Evolutionary conservation across 1,140 invertebrate genomes (phyloP), one percentile per base, ranked within the genome.

Genomic region (Drosophila suzukii): DNA sequence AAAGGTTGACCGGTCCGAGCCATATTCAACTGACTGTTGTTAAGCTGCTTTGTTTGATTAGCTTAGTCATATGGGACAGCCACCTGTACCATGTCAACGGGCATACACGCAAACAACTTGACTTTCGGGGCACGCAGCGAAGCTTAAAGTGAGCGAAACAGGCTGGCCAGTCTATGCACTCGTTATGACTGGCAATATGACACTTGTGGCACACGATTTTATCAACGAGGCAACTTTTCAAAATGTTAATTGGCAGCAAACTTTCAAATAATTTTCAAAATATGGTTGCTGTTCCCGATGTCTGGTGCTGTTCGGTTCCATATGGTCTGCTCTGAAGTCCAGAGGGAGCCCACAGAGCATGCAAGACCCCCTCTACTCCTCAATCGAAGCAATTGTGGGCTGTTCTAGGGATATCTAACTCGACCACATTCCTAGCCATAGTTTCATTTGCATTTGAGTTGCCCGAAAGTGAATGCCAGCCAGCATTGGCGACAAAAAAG

Each of bases 401-500:
- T 57, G 65, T 70, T 72, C 68, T 71, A 71, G 44, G 34, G 36
- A 49, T 27, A 46, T 41, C 11, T n/a, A 30, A 27, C 24, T 15
- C 27, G 36, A 24, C 46, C 12, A 41, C 46, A 74, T 56, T 74
- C 32, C 71, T 49, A 34, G 8, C 46, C 71, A 32, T 75, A 56
- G 32, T 53, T 27, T 39, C 17, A 70, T 62, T 75, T 63, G 44
- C 44, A 66, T 63, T 63, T 65, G 17, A 58, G 41, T 58, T 70
- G 66, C 51, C 59, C 36, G 43, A 71, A 65, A 73, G 83, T 88
- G 83, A 88, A 89, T 88, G 83, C 78, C 79, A 75, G 57, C 51
- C 55, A 34, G 60, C 50, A 65, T 51, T 51, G 59, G 74, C 83
- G 79, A 78, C 79, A 79, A 86, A 76, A 80, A 83, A 24, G 46